Base-by-base conservation (phyloP, 2,888 invertebrate species). In the Catotricha subobsoleta region DNA sequence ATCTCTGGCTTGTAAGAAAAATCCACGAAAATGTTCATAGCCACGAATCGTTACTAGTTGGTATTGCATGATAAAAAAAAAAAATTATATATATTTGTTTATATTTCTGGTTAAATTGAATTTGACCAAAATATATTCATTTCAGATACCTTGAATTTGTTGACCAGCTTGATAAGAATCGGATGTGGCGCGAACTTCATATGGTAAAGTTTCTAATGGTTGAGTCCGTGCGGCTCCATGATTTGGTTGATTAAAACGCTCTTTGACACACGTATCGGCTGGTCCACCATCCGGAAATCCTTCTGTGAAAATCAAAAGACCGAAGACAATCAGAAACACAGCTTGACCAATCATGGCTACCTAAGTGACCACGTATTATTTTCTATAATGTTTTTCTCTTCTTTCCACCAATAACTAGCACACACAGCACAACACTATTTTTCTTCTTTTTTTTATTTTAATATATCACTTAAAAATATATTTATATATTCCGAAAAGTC, bases 271-370 rank as follows among this genome's bases (percentile, higher is more conserved):
- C 25, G 80, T 74, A 54, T 83, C 82, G 21, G 82, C 72, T 0
- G 83, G 83, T 2, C 80, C 82, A 2, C 82, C 82, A 51, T 82
- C 81, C n/a, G 82, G 82, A 54, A 82, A 82, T 45, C 68, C 36
- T 13, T 20, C 23, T 20, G 20, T 20, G 12, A 35, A 35, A 12
- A 20, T 12, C n/a, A n/a, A n/a, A n/a, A n/a, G n/a, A n/a, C n/a
- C n/a, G n/a, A n/a, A n/a, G n/a, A n/a, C n/a, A n/a, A n/a, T n/a
- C n/a, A n/a, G n/a, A n/a, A n/a, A n/a, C n/a, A n/a, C n/a, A n/a
- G n/a, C n/a, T n/a, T n/a, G n/a, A n/a, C n/a, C n/a, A n/a, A n/a
- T n/a, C n/a, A n/a, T n/a, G n/a, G n/a, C n/a, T n/a, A n/a, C n/a
- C n/a, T n/a, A n/a, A n/a, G n/a, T n/a, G n/a, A n/a, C n/a, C n/a